Conservation (phyloP, 1,140 invertebrate species). For the Andricus grossulariae region DNA sequence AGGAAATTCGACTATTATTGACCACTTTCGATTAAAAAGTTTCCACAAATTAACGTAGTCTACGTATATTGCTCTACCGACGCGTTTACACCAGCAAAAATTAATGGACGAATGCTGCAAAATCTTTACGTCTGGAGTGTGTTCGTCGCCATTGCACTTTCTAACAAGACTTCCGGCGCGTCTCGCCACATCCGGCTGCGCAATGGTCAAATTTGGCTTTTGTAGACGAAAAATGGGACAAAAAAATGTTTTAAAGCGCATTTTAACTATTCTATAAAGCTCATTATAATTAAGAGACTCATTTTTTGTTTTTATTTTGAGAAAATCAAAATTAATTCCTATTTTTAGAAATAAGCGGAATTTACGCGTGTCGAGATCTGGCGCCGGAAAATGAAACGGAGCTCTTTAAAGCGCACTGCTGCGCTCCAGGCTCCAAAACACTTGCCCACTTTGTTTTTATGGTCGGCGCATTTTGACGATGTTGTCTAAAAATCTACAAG, state of each 20-base stretch:
- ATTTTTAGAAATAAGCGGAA: too few species aligned
- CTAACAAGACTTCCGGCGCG: background rate
- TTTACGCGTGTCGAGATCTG: too few species aligned
- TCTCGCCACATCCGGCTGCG: background rate
- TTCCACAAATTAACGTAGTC: background rate
- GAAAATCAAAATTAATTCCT: too few species aligned
- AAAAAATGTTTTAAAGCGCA: conserved; percentile 22
- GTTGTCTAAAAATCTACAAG: too few species aligned
- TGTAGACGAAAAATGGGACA: background rate
- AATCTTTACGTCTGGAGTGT: conserved; percentile 6
- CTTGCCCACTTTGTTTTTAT: too few species aligned
- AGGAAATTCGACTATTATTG: background rate
- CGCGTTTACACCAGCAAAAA: conserved; percentile 15
- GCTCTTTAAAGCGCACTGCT: too few species aligned
- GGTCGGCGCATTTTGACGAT: too few species aligned
- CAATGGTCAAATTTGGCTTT: background rate
- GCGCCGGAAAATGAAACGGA: too few species aligned
- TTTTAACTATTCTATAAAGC: too few species aligned
- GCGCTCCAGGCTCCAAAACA: too few species aligned
- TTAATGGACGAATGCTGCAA: background rate
- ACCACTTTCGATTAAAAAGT: background rate
- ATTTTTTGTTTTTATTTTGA: too few species aligned
- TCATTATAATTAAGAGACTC: too few species aligned
- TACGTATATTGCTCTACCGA: background rate
- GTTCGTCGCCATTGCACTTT: conserved; percentile 19